Percentiles rank a stretch among this genome's conserved stretches.
Conservation (phyloP, 2,888 invertebrate genomes). For the Athetis lepigone region DNA sequence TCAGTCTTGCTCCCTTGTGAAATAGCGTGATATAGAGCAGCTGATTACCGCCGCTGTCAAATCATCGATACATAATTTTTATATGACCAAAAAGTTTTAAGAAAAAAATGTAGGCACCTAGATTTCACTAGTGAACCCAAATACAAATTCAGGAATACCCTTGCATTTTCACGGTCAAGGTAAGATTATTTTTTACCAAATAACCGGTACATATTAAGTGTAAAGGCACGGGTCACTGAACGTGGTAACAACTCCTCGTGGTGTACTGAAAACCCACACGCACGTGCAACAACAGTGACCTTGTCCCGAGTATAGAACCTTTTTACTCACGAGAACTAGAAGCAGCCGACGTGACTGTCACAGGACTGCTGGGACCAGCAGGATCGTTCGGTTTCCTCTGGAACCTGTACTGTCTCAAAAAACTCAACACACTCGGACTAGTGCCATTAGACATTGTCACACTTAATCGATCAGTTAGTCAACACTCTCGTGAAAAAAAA, state of each 20-base stretch:
- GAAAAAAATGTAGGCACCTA: background rate
- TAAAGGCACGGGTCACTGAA: constrained; percentile 70
- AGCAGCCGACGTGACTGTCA: constrained; percentile 78
- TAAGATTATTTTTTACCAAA: constrained; percentile 20
- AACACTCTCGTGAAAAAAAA: constrained; percentile 60
- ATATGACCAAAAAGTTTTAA: background rate
- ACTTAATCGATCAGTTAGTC: constrained; percentile 56
- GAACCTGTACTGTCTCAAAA: constrained; percentile 93
- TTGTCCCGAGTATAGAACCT: constrained; percentile 36
- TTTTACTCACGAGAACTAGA: constrained; percentile 84
- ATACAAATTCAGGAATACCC: background rate
- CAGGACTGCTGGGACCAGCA: constrained; percentile 77
- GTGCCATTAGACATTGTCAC: constrained; percentile 85
- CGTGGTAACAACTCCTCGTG: constrained; percentile 70
- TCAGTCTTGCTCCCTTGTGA: constrained; percentile 13
- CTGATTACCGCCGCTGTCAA: background rate
- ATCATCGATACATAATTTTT: background rate
- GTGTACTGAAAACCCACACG: constrained; percentile 50
- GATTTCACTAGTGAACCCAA: background rate
- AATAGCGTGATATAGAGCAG: constrained; percentile 14
- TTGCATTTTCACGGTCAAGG: constrained; percentile 17
- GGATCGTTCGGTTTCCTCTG: constrained; percentile 90
- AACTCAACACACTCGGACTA: constrained; percentile 91
- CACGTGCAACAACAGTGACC: constrained; percentile 68
- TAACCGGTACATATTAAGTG: constrained; percentile 64